Evolutionary conservation across 2,797 vertebrate genomes (phyloP).

Genomic region (Ptychobarbus kaznakovi): DNA sequence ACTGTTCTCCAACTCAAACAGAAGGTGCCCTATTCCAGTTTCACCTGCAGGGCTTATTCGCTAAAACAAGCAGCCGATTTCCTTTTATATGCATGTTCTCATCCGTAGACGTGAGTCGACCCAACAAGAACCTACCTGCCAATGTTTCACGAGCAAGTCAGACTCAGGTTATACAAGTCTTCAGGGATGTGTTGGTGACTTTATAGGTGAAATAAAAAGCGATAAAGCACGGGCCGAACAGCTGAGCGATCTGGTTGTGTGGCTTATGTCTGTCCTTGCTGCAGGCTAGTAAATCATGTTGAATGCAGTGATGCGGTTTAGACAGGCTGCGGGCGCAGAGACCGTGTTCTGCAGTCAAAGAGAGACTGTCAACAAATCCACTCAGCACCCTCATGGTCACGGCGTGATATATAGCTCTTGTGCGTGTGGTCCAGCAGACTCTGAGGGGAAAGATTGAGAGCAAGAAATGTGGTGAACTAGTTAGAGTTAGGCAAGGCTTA

Average conservation of each 20-base stretch:
- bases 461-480: not conserved
- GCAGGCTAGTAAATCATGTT: conserved; percentile 50
- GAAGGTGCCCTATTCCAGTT: conserved; percentile 79
- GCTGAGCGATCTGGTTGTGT: conserved; percentile 43
- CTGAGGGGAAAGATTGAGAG: conserved; percentile 1
- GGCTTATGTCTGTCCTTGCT: conserved; percentile 45
- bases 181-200: conserved; percentile 49
- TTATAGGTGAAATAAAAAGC: conserved; percentile 62
- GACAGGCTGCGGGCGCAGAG: conserved; percentile 55
- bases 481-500: not conserved
- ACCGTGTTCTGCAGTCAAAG: conserved; percentile 59
- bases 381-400: conserved; percentile 63
- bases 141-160: conserved; percentile 51
- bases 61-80: conserved; percentile 36
- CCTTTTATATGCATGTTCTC: conserved; percentile 37
- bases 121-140: conserved; percentile 39
- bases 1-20: conserved; percentile 93
- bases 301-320: conserved; percentile 47
- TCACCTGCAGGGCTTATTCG: conserved; percentile 20
- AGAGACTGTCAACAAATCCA: conserved; percentile 65
- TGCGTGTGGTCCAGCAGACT: conserved; percentile 61
- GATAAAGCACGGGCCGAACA: conserved; percentile 52
- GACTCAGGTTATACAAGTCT: conserved; percentile 40
- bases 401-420: conserved; percentile 68
- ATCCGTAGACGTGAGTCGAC: not conserved